A percentile compares a stretch with the other conserved stretches of the same genome.
phyloP scores from a whole-genome alignment of 2,113 vertebrate species.

The Brachypteracias leptosomus region DNA sequence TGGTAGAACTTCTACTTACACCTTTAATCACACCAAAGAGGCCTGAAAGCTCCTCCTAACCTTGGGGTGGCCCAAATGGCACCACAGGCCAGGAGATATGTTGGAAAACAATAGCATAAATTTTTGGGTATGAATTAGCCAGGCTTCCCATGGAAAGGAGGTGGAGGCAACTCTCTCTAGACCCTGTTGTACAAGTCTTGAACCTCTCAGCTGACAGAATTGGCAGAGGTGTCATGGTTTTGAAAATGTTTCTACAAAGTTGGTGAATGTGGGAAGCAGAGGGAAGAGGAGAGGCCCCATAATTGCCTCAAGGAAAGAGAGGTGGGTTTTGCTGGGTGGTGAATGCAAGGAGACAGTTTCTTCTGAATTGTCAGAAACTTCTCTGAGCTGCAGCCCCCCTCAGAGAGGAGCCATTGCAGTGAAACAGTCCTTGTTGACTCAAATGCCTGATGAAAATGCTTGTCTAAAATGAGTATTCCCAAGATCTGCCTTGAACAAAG shows the following conservation, averaged over 20 bases:
- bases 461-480: background rate
- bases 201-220: background rate
- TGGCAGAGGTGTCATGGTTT: background rate
- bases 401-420: background rate
- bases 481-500: background rate
- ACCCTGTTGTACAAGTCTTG: background rate
- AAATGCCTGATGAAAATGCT: background rate
- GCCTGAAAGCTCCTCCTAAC: background rate
- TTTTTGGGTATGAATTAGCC: background rate
- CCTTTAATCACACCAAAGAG: background rate
- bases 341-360: background rate
- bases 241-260: background rate
- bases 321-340: background rate
- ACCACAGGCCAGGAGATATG: background rate
- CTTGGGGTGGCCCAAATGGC: background rate
- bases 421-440: background rate
- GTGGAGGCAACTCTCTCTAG: background rate
- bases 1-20: background rate
- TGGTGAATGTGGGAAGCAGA: background rate
- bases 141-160: background rate
- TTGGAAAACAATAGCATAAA: background rate
- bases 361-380: background rate
- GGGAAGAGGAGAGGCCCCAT: background rate
- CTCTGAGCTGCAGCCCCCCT: background rate
- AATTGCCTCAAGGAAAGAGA: background rate